phyloP scores from a whole-genome alignment of 2,888 invertebrate genomes.

The Actias luna region DNA sequence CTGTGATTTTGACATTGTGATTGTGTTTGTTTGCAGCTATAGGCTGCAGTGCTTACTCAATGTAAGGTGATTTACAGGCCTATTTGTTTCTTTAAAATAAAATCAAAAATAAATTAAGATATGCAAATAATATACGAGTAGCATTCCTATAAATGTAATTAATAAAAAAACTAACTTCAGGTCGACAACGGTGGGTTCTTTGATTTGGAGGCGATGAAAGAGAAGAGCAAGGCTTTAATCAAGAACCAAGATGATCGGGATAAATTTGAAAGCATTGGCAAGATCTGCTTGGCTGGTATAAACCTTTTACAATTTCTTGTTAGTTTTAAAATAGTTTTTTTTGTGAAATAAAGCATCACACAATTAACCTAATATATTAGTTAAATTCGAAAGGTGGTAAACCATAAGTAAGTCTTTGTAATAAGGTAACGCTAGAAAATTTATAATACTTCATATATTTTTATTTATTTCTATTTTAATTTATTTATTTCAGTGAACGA shows the following conservation, averaged over 20 bases:
- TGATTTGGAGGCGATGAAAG: conserved; percentile 15
- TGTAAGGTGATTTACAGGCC: neutral
- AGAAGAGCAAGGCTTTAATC: conserved; percentile 23
- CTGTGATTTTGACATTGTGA: no score
- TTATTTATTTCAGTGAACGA: conserved; percentile 53
- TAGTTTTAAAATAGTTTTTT: neutral
- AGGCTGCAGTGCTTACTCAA: neutral
- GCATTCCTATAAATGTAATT: neutral
- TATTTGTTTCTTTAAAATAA: neutral
- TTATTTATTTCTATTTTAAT: no score
- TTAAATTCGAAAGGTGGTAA: no score
- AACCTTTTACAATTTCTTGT: neutral
- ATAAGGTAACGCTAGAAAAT: no score
- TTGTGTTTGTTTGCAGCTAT: no score
- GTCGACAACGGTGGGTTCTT: conserved; percentile 21
- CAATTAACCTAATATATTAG: no score
- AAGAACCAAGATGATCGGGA: conserved; percentile 22
- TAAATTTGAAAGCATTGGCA: conserved; percentile 19
- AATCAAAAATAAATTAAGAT: neutral
- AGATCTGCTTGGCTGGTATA: conserved; percentile 24
- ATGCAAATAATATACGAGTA: neutral
- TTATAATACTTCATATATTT: no score
- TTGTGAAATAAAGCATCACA: neutral
- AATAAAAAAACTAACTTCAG: conserved; percentile 17
- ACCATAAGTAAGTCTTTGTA: no score